Conservation (phyloP, 2,888 invertebrate genomes). For the Thysanoteuthis rhombus region DNA sequence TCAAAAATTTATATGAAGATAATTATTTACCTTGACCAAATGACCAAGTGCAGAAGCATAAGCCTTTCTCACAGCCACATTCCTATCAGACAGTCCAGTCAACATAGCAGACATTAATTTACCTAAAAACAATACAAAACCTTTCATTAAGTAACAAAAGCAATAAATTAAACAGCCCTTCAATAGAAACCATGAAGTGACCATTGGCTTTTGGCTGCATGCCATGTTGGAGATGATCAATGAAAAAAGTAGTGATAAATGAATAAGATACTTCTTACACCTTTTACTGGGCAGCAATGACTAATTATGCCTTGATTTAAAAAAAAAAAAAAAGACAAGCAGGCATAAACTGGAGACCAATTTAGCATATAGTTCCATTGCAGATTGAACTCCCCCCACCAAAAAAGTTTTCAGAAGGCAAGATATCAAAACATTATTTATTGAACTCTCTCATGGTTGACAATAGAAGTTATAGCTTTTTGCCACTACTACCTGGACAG, state of each 20-base stretch:
- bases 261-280: too few species aligned
- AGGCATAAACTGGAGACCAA: too few species aligned
- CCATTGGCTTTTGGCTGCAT: too few species aligned
- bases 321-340: not conserved
- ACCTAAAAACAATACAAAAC: conserved; percentile 63
- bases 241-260: too few species aligned
- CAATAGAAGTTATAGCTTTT: not conserved
- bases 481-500: too few species aligned
- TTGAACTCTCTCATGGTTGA: not conserved
- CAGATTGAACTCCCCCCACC: too few species aligned
- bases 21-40: conserved; percentile 72
- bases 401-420: too few species aligned
- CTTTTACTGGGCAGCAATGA: too few species aligned
- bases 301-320: too few species aligned
- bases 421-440: not conserved
- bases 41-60: conserved; percentile 87
- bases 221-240: too few species aligned
- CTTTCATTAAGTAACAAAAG: not conserved
- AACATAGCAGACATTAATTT: conserved; percentile 76
- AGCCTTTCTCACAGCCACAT: conserved; percentile 83
- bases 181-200: too few species aligned
- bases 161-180: not conserved
- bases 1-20: not conserved
- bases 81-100: conserved; percentile 84
- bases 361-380: too few species aligned